phyloP scores from a whole-genome alignment of 2,113 vertebrate species.

The Panthera tigris region DNA sequence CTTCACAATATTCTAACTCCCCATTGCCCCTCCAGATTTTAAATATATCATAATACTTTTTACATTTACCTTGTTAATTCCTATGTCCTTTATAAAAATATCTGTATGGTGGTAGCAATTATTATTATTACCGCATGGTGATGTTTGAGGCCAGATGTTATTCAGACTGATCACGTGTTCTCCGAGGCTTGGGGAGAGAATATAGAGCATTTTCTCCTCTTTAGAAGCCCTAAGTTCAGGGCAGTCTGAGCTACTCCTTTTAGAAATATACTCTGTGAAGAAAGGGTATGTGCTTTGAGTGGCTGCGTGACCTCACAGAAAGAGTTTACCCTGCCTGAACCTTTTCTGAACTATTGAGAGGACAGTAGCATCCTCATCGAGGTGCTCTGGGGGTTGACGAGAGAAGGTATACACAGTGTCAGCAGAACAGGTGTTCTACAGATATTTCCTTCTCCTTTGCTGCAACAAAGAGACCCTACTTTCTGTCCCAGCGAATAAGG shows the following conservation, averaged over 20 bases:
- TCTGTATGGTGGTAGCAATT: background rate
- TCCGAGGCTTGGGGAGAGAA: background rate
- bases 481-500: background rate
- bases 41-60: background rate
- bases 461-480: background rate
- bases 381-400: background rate
- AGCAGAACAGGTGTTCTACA: background rate
- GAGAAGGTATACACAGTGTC: accelerated
- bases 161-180: background rate
- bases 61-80: background rate
- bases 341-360: background rate
- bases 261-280: background rate
- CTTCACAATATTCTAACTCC: background rate
- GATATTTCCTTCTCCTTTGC: background rate
- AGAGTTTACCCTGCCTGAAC: background rate
- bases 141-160: background rate
- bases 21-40: background rate
- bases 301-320: background rate
- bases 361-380: background rate
- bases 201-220: background rate
- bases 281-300: background rate
- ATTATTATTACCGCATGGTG: background rate
- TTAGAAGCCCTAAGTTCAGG: background rate
- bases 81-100: background rate
- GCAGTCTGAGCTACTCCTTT: background rate